Conservation (phyloP, 2,113 vertebrate species). For the Tricholaema leucomelas region DNA sequence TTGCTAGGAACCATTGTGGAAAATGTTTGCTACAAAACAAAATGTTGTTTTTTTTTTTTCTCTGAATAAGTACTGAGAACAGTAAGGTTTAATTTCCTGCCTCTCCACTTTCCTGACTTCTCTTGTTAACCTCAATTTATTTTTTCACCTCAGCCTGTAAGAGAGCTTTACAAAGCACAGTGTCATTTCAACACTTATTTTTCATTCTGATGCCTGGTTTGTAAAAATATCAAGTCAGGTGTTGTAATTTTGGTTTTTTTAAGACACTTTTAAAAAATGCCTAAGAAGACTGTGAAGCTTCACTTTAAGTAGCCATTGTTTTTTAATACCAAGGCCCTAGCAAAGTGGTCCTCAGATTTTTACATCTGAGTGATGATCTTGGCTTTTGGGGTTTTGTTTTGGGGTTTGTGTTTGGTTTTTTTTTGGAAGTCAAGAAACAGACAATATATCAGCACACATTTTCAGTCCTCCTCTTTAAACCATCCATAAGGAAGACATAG, state of each 20-base stretch:
- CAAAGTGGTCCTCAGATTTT: not conserved
- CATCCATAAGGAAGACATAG: not conserved
- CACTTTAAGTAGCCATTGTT: not conserved
- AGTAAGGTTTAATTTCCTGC: slow-evolving; percentile 48
- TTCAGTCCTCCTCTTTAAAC: not conserved
- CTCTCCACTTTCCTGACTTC: not conserved
- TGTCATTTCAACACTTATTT: slow-evolving; percentile 13
- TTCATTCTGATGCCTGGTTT: not conserved
- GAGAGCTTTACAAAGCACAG: not conserved
- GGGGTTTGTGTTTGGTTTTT: not conserved
- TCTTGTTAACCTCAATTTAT: slow-evolving; percentile 58
- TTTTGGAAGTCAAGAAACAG: not conserved
- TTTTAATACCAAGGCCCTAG: not conserved
- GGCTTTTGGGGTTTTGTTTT: not conserved
- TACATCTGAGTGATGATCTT: rapidly evolving
- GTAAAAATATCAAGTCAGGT: not conserved
- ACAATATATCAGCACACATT: not conserved
- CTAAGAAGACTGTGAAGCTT: not conserved
- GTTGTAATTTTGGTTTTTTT: not conserved
- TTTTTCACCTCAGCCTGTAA: slow-evolving; percentile 26
- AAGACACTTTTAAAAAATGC: not conserved
- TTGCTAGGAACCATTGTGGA: not conserved
- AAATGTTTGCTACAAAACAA: not conserved
- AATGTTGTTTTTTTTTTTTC: slow-evolving; percentile 6
- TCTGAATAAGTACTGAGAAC: not conserved